Base-by-base conservation (phyloP, 2,888 invertebrate genomes). In the Sarcophaga variegata region DNA sequence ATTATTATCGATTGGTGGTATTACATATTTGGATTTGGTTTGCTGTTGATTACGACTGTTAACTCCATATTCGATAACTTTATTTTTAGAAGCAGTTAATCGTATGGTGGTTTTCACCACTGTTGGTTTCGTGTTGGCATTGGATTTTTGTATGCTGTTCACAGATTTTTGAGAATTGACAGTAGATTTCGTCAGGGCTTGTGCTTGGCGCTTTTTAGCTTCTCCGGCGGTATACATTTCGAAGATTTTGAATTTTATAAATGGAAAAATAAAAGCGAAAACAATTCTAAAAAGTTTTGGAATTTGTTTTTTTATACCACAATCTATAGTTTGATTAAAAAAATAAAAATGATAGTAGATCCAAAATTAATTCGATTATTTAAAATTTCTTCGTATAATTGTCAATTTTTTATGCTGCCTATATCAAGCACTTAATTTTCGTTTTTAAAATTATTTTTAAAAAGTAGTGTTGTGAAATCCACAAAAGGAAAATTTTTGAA, bases 191-290 rank as follows among this genome's bases (percentile, higher is more conserved):
- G 14, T 22, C 67, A 78, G 22, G 3, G 54, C 12, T 69, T 62
- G 74, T 8, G 54, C 17, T 70, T 62, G 74, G 22, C 83, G 66
- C 49, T n/a, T 37, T 70, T 72, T 85, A 47, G 47, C 67, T 22
- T 77, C 83, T 10, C 17, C 37, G 72, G 64, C 70, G 10, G 81
- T 70, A 49, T 74, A 83, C 87, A 85, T 87, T 81, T 72, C n/a
- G 64, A 66, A 83, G 69, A 81, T 83, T 75, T 59, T 6, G 54
- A 54, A 54, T 54, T 54, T 54, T 54, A 4, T 54, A 14, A 54
- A 14, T 14, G 17, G 12, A 54, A 12, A 14, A 54, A 14, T 14
- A 54, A 6, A 54, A 1, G 12, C 54, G 54, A 14, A 54, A 54
- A 14, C 17, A 54, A 17, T 54, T 14, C 12, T 54, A 54, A 54